These are phyloP conservation scores for Tragopan temminckii DNA, from an alignment of 2,797 vertebrate species.

Conservation along the genomic window DNA sequence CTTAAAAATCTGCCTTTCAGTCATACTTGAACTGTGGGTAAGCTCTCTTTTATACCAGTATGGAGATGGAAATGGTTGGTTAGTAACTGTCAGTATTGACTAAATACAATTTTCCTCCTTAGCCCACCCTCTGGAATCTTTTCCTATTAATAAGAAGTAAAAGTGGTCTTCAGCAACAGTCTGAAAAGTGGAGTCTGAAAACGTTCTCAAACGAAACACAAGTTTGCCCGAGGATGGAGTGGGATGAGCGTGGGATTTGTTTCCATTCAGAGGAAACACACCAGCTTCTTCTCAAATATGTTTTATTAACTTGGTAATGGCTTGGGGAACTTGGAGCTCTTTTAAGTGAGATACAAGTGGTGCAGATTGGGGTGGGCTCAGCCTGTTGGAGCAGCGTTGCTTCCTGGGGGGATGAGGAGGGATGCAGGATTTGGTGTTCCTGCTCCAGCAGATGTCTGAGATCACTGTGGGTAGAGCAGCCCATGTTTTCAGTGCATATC, in stretches of 20 bases:
- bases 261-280: not conserved
- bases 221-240: constrained; percentile 14
- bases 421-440: not conserved
- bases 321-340: not conserved
- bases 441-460: not conserved
- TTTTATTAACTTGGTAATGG: constrained; percentile 20
- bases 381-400: not conserved
- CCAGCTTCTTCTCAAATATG: not conserved
- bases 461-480: not conserved
- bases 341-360: not conserved
- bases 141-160: not conserved
- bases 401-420: not conserved
- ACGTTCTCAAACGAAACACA: not conserved
- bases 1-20: not conserved
- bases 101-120: not conserved
- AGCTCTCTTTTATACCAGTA: not conserved
- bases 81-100: not conserved
- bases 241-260: constrained; percentile 38
- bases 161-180: not conserved
- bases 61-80: not conserved
- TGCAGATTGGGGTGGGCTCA: not conserved
- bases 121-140: not conserved
- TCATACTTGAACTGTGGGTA: not conserved
- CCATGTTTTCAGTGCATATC: not conserved
- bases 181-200: not conserved